These are phyloP conservation scores for Enteromius thamalakanensis DNA, from an alignment of 2,797 vertebrate species.

Conservation along the genomic window DNA sequence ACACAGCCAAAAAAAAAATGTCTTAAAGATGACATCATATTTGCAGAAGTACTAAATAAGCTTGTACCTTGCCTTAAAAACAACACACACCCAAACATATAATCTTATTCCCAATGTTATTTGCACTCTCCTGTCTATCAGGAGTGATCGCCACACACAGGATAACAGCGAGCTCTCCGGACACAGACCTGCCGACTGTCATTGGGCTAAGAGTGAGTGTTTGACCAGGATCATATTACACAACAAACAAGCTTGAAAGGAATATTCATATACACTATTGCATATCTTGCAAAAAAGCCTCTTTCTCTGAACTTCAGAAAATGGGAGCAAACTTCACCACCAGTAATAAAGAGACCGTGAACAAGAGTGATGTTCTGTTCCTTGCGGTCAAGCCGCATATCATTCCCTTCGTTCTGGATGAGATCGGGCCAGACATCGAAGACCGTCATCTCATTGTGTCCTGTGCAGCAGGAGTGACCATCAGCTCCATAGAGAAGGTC, in stretches of 20 bases:
- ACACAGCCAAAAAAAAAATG: too few relatives aligned
- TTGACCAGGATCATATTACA: background rate
- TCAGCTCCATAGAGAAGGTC: conserved; percentile 88
- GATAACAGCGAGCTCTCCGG: conserved; percentile 86
- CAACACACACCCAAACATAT: background rate
- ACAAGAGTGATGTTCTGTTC: conserved; percentile 84
- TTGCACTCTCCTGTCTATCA: conserved; percentile 50
- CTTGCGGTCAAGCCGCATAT: conserved; percentile 88
- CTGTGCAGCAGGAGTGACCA: conserved; percentile 86
- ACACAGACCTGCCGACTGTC: conserved; percentile 84
- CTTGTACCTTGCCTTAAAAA: too few relatives aligned
- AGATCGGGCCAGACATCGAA: conserved; percentile 85
- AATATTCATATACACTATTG: background rate
- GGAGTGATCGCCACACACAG: conserved; percentile 83
- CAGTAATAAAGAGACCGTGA: conserved; percentile 85
- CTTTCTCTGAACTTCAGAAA: conserved; percentile 67
- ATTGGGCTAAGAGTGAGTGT: conserved; percentile 79
- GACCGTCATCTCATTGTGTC: conserved; percentile 85
- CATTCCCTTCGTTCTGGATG: conserved; percentile 88
- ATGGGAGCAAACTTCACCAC: conserved; percentile 84
- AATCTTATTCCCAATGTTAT: background rate
- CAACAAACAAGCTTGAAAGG: background rate
- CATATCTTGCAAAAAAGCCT: too few relatives aligned
- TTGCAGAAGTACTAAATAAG: background rate
- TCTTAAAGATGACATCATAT: too few relatives aligned